A percentile compares a stretch with the other conserved stretches of the same genome.
Evolutionary conservation across 2,113 vertebrate species (phyloP).

Genomic region (Amia ocellicauda): DNA sequence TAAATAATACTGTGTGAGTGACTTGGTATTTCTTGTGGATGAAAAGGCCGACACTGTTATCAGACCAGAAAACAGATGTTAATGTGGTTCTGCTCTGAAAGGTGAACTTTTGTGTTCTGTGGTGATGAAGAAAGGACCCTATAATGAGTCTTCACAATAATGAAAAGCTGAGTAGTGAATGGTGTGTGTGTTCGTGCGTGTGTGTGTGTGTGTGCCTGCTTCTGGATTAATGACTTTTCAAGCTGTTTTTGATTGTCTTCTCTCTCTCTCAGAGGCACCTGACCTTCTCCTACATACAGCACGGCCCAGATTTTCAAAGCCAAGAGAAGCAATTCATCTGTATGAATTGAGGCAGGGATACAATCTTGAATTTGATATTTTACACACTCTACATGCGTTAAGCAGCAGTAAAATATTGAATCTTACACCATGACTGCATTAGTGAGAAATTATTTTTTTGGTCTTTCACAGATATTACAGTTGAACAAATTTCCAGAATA

Average conservation of each 20-base stretch:
- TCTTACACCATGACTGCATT: no score
- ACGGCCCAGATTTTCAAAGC: not conserved
- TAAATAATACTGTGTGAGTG: slow-evolving; percentile 33
- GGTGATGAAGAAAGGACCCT: slow-evolving; percentile 23
- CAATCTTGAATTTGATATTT: no score
- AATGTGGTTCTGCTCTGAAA: slow-evolving; percentile 32
- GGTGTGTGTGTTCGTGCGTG: not conserved
- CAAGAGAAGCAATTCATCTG: no score
- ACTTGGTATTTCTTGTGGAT: slow-evolving; percentile 40
- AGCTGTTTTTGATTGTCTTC: not conserved
- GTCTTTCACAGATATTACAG: no score
- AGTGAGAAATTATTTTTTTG: no score
- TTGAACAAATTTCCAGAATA: no score
- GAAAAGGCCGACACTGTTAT: slow-evolving; percentile 37
- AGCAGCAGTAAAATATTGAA: no score
- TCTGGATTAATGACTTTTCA: not conserved
- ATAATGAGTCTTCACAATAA: slow-evolving; percentile 18
- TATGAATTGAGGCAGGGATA: no score
- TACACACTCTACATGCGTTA: no score
- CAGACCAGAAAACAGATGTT: slow-evolving; percentile 38
- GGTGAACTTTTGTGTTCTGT: slow-evolving; percentile 18
- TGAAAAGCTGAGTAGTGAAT: slow-evolving; percentile 4
- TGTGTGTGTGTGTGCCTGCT: not conserved
- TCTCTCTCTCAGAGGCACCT: not conserved
- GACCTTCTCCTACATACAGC: not conserved